phyloP scores from a whole-genome alignment of 2,888 invertebrate species.

The Prosapia bicincta region DNA sequence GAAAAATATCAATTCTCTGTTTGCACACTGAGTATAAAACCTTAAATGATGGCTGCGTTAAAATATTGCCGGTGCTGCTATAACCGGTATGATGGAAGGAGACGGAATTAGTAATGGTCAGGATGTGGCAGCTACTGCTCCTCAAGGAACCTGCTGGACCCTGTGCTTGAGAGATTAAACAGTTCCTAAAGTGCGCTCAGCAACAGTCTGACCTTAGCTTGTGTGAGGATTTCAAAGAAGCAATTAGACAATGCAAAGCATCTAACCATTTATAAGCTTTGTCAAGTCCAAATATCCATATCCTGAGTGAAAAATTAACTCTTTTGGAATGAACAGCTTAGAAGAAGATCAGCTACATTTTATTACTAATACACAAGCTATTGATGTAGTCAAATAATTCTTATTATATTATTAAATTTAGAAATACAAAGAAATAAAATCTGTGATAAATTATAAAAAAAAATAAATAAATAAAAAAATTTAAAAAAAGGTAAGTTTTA shows the following conservation, averaged over 20 bases:
- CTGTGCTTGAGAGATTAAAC: conserved; percentile 93
- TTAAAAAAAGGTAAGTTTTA: too few relatives aligned
- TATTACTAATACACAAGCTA: neutral
- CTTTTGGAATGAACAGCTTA: neutral
- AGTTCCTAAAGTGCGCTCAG: conserved; percentile 94
- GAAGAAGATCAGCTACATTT: neutral
- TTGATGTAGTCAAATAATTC: neutral
- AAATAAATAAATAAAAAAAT: too few relatives aligned
- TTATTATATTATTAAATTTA: neutral
- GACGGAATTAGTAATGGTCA: conserved; percentile 51
- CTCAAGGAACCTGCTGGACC: conserved; percentile 63
- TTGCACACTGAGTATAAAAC: too few relatives aligned
- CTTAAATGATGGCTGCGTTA: too few relatives aligned
- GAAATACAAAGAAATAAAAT: neutral
- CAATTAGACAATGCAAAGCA: conserved; percentile 90
- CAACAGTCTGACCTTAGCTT: conserved; percentile 84
- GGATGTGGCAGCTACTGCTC: conserved; percentile 49
- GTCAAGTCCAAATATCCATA: neutral
- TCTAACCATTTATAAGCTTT: conserved; percentile 52
- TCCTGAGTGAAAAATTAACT: neutral
- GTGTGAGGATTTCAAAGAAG: conserved; percentile 97
- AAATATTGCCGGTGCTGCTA: conserved; percentile 84
- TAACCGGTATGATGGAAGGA: conserved; percentile 81
- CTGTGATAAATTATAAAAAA: too few relatives aligned
- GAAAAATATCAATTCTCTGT: too few relatives aligned